Percentiles rank a stretch among this genome's conserved stretches.
These are phyloP conservation scores for Stictonetta naevosa DNA, from an alignment of 2,113 vertebrate genomes.

Conservation along the genomic window DNA sequence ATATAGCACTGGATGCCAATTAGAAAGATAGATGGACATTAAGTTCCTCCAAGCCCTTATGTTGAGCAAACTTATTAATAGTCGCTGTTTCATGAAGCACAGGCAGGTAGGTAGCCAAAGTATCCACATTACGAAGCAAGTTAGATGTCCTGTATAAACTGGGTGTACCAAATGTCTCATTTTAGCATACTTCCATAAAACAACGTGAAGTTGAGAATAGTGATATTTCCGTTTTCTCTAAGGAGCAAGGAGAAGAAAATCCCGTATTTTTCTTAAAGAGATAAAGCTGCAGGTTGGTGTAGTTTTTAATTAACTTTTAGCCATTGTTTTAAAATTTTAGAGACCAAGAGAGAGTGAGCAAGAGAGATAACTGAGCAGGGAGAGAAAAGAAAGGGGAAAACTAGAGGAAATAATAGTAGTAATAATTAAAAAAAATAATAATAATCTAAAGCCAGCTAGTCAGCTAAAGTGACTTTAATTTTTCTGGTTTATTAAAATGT, in stretches of 20 bases:
- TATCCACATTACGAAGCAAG: not conserved
- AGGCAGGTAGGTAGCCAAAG: not conserved
- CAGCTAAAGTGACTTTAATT: slow-evolving; percentile 47
- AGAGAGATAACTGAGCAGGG: not conserved
- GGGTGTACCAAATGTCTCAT: not conserved
- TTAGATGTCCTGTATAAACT: not conserved
- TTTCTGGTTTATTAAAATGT: slow-evolving; percentile 68
- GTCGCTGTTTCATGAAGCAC: not conserved
- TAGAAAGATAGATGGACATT: not conserved
- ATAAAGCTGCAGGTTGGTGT: slow-evolving; percentile 9
- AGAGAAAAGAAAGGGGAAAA: not conserved
- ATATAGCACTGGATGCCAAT: not conserved
- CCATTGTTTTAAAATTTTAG: slow-evolving; percentile 6
- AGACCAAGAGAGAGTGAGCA: not conserved
- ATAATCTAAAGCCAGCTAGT: not conserved
- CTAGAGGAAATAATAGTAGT: not conserved
- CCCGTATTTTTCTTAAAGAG: not conserved
- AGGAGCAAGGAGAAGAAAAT: not conserved
- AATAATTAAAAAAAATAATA: not conserved
- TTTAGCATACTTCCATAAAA: not conserved
- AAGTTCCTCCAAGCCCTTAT: not conserved
- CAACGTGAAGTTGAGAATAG: not conserved
- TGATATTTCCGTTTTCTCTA: not conserved
- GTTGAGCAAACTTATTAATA: not conserved
- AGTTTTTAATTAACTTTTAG: slow-evolving; percentile 6